Base-by-base conservation (phyloP, 1,140 invertebrate species). In the Brachionus rubens region DNA sequence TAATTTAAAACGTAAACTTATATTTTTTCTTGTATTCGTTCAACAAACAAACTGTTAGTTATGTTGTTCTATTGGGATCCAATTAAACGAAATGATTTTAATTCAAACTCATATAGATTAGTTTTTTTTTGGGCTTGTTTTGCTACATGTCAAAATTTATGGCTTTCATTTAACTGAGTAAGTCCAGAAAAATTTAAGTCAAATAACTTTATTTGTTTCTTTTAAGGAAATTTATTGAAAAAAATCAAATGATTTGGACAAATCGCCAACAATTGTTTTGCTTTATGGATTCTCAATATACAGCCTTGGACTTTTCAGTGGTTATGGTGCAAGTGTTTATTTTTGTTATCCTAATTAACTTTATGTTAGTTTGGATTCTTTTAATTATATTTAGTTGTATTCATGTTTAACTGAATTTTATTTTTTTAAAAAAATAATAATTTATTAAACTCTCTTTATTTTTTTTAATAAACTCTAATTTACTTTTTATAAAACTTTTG, bases 61-160 rank as follows among this genome's bases (percentile, higher is more conserved):
- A 21, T 65, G 16, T 36, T 65, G 41, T 65, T 65, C 43, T 65
- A 65, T n/a, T 65, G 59, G 59, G 59, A 65, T 43, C 36, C 59
- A 43, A 24, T 21, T 16, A 43, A 65, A 14, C 21, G 21, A 43
- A 65, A 41, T 24, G 59, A 59, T 59, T 59, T 59, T 59, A 33
- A 33, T 10, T 59, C 59, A n/a, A n/a, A n/a, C 9, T 41, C 33
- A 10, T 21, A 65, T 24, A 65, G 41, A 21, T 24, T 43, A 12
- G 41, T 30, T 41, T 14, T 65, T 43, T 65, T 65, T 65, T 65
- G 41, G 10, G 59, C n/a, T 24, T 65, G 59, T 43, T 65, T 43
- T 43, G 59, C 59, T 24, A 12, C 30, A 26, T 65, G 59, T 43
- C 16, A 65, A 43, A 65, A 43, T 28, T 43, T 65, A 43, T 65